phyloP scores from a whole-genome alignment of 2,113 vertebrate genomes.

The Phaetusa simplex region DNA sequence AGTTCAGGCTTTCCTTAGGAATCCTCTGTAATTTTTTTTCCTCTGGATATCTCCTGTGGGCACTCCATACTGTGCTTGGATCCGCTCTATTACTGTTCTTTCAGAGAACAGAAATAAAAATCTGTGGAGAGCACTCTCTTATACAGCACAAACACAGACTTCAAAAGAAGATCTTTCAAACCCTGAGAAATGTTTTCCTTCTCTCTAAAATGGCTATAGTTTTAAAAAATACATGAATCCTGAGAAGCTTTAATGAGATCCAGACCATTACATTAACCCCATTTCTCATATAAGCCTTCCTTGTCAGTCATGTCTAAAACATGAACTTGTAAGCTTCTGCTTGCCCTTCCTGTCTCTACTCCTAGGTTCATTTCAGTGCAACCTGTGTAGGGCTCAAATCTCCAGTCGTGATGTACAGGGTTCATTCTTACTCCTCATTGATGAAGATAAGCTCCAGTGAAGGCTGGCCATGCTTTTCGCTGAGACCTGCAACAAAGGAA shows the following conservation, averaged over 20 bases:
- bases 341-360: constrained; percentile 48
- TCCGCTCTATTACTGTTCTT: not conserved
- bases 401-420: constrained; percentile 58
- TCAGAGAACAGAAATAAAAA: not conserved
- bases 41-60: not conserved
- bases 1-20: not conserved
- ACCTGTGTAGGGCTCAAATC: constrained; percentile 61
- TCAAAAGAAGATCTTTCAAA: not conserved
- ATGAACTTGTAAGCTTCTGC: not conserved
- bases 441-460: constrained; percentile 81
- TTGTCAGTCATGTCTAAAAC: not conserved
- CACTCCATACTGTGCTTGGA: not conserved
- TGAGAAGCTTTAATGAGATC: not conserved
- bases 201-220: not conserved
- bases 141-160: not conserved
- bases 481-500: constrained; percentile 60
- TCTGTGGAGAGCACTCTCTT: not conserved
- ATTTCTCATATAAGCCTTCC: not conserved
- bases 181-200: not conserved
- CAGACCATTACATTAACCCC: not conserved
- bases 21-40: not conserved
- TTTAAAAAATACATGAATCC: not conserved
- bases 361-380: constrained; percentile 42
- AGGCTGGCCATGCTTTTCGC: constrained; percentile 46
- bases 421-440: constrained; percentile 81